Evolutionary conservation across 1,140 invertebrate species (phyloP), one percentile per base, ranked within the genome.

Genomic region (Thaumatotibia leucotreta): DNA sequence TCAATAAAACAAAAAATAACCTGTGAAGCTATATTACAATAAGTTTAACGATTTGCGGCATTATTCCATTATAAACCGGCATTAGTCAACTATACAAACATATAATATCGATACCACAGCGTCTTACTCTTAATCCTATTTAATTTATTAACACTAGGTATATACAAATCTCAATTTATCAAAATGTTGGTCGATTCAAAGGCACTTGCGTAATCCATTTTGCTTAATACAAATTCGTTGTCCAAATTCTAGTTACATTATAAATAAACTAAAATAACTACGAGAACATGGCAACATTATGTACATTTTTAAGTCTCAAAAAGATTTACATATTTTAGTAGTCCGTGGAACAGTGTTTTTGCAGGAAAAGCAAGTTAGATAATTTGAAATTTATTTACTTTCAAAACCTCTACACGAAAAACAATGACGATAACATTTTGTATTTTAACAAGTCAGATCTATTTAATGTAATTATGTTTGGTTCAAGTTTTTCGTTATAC

Each of bases 91-190:
- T 58, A 27, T 58, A 58, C 52, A 58, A 58, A 58, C 27, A 58
- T 5, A 29, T 14, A 58, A 58, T 58, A 54, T 54, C 23, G 23
- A 14, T 58, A 58, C 52, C 52, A 58, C 52, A 58, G 27, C 52
- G 24, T 29, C n/a, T 58, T 58, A 58, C 52, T 22, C 24, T 58
- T 58, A 58, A 58, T 14, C 14, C 17, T 54, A 58, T 11, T 27
- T 17, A 58, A 8, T 61, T 29, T 68, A 68, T 62, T 62, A 68
- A 61, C 67, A 68, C 23, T 68, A n/a, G n/a, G n/a, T n/a, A 68
- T 68, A 50, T 68, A 68, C 67, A 68, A 58, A 58, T 27, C 29
- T 14, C 11, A 27, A 29, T 58, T 58, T 58, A 14, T 58, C 52
- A 31, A 58, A 58, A 58, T 14, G 52, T 58, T 58, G 52, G 52